Percentiles rank a stretch among this genome's conserved stretches.
phyloP scores from a whole-genome alignment of 2,113 vertebrate genomes.

The Dicaeum eximium region DNA sequence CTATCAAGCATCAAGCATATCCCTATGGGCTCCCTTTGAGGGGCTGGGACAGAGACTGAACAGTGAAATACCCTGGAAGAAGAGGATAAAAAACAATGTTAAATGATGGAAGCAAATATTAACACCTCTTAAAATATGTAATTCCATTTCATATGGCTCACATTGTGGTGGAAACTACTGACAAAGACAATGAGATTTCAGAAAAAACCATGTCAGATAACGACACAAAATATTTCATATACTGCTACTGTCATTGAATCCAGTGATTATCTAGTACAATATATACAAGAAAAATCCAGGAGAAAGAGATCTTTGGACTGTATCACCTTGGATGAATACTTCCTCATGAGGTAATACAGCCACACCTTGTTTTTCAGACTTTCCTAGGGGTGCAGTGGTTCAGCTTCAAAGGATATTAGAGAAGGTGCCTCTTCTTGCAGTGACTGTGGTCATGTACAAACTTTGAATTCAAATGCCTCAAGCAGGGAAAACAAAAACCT shows the following conservation, averaged over 20 bases:
- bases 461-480: not conserved
- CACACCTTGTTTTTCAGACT: not conserved
- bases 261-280: not conserved
- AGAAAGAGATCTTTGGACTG: not conserved
- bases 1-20: not conserved
- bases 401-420: not conserved
- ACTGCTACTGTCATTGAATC: not conserved
- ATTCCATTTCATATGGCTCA: not conserved
- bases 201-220: not conserved
- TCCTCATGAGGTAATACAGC: not conserved
- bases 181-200: not conserved
- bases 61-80: not conserved
- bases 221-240: rapidly evolving
- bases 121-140: not conserved
- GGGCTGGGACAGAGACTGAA: not conserved
- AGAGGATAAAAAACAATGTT: not conserved
- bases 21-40: not conserved
- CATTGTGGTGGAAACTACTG: not conserved
- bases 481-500: not conserved
- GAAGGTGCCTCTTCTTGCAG: not conserved
- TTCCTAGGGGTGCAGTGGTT: not conserved
- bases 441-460: not conserved
- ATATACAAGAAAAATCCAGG: not conserved
- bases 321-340: not conserved
- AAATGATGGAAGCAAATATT: not conserved